Conservation (phyloP, 2,113 vertebrate genomes). For the Vimba vimba region DNA sequence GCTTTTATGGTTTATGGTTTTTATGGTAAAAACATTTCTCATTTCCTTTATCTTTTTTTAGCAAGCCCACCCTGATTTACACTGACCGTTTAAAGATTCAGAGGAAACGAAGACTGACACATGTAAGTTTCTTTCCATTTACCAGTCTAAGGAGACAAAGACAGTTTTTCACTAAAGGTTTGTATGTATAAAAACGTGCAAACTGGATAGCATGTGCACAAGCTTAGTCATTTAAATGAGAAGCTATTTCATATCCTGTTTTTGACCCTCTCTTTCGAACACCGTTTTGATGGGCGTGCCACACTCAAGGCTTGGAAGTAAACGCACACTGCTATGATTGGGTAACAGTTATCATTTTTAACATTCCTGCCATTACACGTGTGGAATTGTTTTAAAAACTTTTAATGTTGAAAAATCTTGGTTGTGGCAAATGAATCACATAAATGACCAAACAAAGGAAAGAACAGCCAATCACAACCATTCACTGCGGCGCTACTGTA, state of each 20-base stretch:
- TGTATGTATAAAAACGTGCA: not conserved
- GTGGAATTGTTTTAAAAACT: no score
- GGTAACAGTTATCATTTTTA: no score
- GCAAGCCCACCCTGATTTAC: not conserved
- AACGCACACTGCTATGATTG: no score
- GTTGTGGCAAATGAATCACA: no score
- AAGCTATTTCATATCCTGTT: not conserved
- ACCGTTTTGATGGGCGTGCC: no score
- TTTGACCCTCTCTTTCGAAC: no score
- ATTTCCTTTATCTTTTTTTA: not conserved
- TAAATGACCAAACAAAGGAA: no score
- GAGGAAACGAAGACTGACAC: constrained; percentile 20
- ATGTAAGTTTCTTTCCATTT: not conserved
- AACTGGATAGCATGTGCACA: not conserved
- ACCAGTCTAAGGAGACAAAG: not conserved
- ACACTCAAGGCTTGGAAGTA: no score
- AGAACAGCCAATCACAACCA: no score
- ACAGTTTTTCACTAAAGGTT: not conserved
- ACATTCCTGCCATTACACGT: no score
- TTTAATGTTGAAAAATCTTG: no score
- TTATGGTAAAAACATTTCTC: constrained; percentile 3
- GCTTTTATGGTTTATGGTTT: constrained; percentile 6
- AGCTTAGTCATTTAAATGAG: not conserved
- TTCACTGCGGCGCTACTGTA: no score
- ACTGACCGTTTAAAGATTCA: not conserved